Conservation (phyloP, 2,113 vertebrate genomes). For the Elanoides forficatus region DNA sequence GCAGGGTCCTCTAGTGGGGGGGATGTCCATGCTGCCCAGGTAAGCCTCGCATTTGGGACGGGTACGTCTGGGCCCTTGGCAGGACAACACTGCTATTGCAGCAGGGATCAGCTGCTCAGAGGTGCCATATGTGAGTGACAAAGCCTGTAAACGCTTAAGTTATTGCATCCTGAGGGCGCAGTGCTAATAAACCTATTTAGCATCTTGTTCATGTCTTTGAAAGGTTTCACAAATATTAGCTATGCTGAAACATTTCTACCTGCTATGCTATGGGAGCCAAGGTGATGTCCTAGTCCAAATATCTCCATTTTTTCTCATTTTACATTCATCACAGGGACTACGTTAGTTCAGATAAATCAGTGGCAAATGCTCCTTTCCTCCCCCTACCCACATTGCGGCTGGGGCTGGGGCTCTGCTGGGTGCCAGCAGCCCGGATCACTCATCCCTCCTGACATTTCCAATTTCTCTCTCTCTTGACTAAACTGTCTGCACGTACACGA, state of each 20-base stretch:
- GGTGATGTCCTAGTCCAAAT: neutral
- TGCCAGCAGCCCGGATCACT: neutral
- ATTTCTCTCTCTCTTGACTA: neutral
- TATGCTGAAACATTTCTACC: neutral
- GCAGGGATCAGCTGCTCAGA: neutral
- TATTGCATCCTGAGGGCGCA: neutral
- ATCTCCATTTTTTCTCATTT: neutral
- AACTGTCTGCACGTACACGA: neutral
- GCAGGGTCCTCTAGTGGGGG: neutral
- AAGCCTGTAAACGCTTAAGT: neutral
- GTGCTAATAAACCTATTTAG: neutral
- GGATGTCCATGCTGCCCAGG: neutral
- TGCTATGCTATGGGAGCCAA: neutral
- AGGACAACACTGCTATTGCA: neutral
- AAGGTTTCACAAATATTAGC: neutral
- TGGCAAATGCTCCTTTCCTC: neutral
- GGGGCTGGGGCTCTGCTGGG: neutral
- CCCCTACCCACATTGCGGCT: fast-evolving
- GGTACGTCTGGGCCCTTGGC: neutral
- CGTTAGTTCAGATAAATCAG: neutral
- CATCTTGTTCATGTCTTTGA: neutral
- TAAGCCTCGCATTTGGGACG: neutral
- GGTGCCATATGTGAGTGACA: neutral
- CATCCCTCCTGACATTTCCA: constrained; percentile 4
- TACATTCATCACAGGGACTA: neutral